Evolutionary conservation across 2,113 vertebrate species (phyloP).

Genomic region (Fulica atra): DNA sequence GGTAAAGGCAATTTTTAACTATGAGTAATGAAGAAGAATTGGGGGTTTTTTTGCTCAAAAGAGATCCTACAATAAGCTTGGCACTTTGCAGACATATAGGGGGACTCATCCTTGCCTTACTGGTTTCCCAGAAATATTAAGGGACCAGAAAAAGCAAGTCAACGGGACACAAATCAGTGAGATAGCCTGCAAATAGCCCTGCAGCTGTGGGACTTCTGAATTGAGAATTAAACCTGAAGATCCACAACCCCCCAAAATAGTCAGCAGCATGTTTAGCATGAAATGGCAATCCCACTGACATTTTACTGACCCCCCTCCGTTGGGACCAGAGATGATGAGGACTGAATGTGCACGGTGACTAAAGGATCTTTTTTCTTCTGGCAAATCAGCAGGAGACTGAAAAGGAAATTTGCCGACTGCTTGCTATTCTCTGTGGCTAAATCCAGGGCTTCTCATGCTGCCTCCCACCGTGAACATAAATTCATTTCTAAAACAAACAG

Average conservation of each 20-base stretch:
- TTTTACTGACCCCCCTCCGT: not conserved
- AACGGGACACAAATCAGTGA: not conserved
- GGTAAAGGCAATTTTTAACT: not conserved
- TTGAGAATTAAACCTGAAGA: not conserved
- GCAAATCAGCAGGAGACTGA: not conserved
- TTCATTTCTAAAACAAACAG: constrained; percentile 37
- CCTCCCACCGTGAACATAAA: not conserved
- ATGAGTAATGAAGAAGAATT: not conserved
- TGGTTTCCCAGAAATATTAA: not conserved
- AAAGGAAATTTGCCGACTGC: not conserved
- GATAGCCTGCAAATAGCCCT: not conserved
- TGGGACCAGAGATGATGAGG: not conserved
- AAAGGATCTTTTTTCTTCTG: not conserved
- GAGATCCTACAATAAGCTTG: not conserved
- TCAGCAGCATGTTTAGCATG: not conserved
- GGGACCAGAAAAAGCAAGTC: not conserved
- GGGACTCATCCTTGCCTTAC: not conserved
- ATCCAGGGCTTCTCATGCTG: not conserved
- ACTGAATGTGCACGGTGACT: not conserved
- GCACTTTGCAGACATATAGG: not conserved
- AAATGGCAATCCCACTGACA: not conserved
- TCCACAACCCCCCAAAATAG: not conserved
- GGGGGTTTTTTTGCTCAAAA: not conserved
- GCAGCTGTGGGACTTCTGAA: not conserved
- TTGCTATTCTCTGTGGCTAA: constrained; percentile 6